A percentile compares a stretch with the other conserved stretches of the same genome.
These are phyloP conservation scores for Horisme vitalbata DNA, from an alignment of 2,888 invertebrate genomes.

Conservation along the genomic window DNA sequence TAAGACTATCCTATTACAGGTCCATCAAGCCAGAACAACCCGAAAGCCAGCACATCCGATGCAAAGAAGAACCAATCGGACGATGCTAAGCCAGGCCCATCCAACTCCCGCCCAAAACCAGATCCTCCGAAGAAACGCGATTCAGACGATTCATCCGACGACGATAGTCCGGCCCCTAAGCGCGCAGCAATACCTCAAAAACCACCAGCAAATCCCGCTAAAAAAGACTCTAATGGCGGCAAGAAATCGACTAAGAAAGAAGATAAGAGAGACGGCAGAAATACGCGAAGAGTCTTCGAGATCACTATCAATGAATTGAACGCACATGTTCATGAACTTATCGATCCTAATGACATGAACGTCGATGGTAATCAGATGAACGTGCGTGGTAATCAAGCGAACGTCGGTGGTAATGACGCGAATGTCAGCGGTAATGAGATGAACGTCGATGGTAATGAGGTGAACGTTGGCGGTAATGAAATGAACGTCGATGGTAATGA, in stretches of 20 bases:
- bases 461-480: not conserved
- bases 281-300: not conserved
- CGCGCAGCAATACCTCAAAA: not conserved
- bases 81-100: not conserved
- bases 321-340: not conserved
- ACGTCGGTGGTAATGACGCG: not conserved
- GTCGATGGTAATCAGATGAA: not conserved
- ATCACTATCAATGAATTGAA: conserved; percentile 5
- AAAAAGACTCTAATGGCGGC: no score
- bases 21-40: not conserved
- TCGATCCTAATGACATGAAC: no score
- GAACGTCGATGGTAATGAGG: not conserved
- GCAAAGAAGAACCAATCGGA: not conserved
- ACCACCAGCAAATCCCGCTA: not conserved
- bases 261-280: not conserved
- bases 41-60: not conserved
- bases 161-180: not conserved
- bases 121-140: not conserved
- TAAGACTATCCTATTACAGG: no score
- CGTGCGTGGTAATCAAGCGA: not conserved
- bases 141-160: conserved; percentile 1
- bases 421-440: not conserved
- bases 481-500: not conserved
- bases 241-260: not conserved
- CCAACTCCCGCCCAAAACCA: not conserved